Conservation (phyloP, 2,797 vertebrate genomes). For the Hybognathus amarus region DNA sequence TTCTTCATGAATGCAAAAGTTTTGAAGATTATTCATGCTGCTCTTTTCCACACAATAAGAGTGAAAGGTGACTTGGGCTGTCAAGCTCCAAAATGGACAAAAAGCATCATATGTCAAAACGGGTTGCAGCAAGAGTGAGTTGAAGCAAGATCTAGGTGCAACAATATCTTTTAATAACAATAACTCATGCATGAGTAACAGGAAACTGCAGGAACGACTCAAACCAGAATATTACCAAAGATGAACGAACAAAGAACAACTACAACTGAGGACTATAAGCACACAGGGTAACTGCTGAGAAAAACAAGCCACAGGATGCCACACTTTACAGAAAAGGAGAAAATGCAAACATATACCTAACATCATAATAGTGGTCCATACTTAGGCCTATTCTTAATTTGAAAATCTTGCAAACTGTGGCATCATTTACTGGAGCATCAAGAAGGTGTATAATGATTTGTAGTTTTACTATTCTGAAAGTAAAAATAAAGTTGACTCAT, state of each 20-base stretch:
- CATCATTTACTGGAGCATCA: neutral
- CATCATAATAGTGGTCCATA: neutral
- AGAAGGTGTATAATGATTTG: neutral
- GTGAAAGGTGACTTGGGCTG: neutral
- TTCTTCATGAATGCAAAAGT: neutral
- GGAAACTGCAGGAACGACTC: neutral
- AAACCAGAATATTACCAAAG: neutral
- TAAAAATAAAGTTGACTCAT: neutral
- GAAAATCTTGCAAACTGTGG: neutral
- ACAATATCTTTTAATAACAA: no score
- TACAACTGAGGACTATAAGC: neutral
- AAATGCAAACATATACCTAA: neutral
- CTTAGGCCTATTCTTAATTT: neutral
- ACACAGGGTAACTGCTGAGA: neutral
- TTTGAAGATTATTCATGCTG: neutral
- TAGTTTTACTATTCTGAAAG: neutral
- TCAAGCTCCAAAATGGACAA: neutral
- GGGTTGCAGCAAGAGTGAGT: no score
- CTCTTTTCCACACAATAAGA: neutral
- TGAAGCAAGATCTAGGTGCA: neutral
- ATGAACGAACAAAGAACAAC: no score
- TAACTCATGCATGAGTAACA: neutral
- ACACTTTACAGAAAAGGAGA: neutral
- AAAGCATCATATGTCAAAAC: neutral
- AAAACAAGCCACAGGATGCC: neutral